Evolutionary conservation across 2,888 invertebrate species (phyloP), one percentile per base, ranked within the genome.

Genomic region (Dryococelus australis): DNA sequence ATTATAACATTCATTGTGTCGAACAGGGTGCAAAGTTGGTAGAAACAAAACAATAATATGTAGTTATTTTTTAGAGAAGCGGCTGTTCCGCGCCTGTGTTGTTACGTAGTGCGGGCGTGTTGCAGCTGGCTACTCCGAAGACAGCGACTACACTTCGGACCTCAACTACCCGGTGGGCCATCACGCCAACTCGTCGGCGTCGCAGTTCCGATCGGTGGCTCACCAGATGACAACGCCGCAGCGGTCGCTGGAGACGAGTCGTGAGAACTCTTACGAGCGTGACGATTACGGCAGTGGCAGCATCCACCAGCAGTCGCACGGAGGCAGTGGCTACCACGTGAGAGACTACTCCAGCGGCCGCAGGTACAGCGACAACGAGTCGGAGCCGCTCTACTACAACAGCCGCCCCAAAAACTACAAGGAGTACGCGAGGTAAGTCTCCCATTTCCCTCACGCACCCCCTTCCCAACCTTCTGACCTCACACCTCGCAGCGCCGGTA

Each of bases 81-180:
- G 35, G 35, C 35, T 35, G 35, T 35, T 35, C 35, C 35, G 35
- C n/a, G 12, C 47, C 47, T 47, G 47, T 35, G 47, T 13, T 5
- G 47, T 47, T 47, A 47, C 2, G 65, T 65, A 6, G 16, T 35
- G 65, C 20, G 3, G 8, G 24, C 65, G 65, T n/a, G 85, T 86
- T 94, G 90, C 94, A 97, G 98, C 98, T 92, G 98, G 98, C 88
- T 97, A 98, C 92, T 98, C 98, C 86, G 99, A 99, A 93, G 98
- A 99, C 93, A 98, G 98, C 90, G 99, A 99, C 94, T 99, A 99
- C 93, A 99, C 98, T 89, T 98, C 98, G 89, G 99, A 99, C 93
- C 95, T 98, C 91, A 98, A 98, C 94, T 98, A 97, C 94, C 98
- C 98, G 86, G 95, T 97, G 91, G 96, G 96, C 89, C 97, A 97